These are phyloP conservation scores for Thamnophis elegans DNA, from an alignment of 2,797 vertebrate species.

Conservation along the genomic window DNA sequence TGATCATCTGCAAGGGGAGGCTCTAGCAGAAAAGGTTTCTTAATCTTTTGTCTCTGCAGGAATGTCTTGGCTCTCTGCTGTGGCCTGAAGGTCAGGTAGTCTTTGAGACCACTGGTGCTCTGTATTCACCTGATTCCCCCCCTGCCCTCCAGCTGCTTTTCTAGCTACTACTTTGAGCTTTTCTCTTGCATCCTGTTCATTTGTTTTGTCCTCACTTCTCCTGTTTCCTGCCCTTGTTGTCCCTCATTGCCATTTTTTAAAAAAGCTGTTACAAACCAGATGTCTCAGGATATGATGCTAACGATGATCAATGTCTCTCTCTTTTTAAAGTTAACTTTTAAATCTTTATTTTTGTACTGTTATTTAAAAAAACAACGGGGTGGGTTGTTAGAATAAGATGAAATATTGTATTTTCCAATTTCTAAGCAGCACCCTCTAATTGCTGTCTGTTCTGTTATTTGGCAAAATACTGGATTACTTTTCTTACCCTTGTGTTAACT, in stretches of 20 bases:
- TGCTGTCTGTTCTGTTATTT: constrained; percentile 7
- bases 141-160: constrained; percentile 33
- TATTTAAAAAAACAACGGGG: constrained; percentile 19
- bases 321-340: constrained; percentile 67
- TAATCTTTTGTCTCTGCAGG: constrained; percentile 29
- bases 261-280: constrained; percentile 74
- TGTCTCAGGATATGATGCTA: constrained; percentile 72
- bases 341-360: constrained; percentile 73
- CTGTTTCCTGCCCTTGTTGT: constrained; percentile 10
- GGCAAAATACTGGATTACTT: not conserved
- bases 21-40: not conserved
- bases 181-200: constrained; percentile 30
- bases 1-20: not conserved
- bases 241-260: constrained; percentile 55
- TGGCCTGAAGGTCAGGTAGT: constrained; percentile 5
- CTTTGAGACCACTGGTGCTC: constrained; percentile 19
- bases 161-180: not conserved
- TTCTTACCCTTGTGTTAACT: not conserved
- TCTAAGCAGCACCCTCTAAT: constrained; percentile 8
- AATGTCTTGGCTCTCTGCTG: constrained; percentile 45
- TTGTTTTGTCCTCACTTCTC: not conserved
- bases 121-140: constrained; percentile 49
- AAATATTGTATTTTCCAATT: not conserved
- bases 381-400: not conserved
- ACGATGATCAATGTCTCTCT: constrained; percentile 62